Percentiles rank a stretch among this genome's conserved stretches.
Evolutionary conservation across 2,888 invertebrate genomes (phyloP).

Genomic region (Ceraclea dissimilis): DNA sequence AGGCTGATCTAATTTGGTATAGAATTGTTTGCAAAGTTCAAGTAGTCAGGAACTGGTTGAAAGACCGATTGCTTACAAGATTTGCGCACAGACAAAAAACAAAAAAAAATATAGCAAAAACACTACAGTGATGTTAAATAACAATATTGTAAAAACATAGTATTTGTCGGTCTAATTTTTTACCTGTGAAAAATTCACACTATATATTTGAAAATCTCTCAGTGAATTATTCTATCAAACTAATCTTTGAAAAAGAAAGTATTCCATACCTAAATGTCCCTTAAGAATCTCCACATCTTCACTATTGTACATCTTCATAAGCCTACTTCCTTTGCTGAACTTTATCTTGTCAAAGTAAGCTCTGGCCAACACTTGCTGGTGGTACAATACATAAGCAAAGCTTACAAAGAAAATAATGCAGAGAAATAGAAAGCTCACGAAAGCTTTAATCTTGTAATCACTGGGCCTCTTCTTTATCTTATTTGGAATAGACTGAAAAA

Average conservation of each 20-base stretch:
- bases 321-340: slow-evolving; percentile 70
- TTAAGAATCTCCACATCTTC: slow-evolving; percentile 64
- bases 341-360: slow-evolving; percentile 79
- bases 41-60: too few species aligned
- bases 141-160: too few species aligned
- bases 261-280: slow-evolving; percentile 52
- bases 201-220: neutral
- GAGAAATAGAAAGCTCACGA: slow-evolving; percentile 73
- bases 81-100: too few species aligned
- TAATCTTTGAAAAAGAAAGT: neutral
- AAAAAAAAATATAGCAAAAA: neutral
- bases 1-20: too few species aligned
- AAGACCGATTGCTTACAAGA: too few species aligned
- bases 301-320: slow-evolving; percentile 63
- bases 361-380: slow-evolving; percentile 71
- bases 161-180: too few species aligned
- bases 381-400: slow-evolving; percentile 76
- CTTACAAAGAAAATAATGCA: slow-evolving; percentile 75
- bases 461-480: slow-evolving; percentile 64
- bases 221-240: neutral
- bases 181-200: too few species aligned
- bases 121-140: neutral
- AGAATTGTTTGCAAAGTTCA: neutral
- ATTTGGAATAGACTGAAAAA: slow-evolving; percentile 63
- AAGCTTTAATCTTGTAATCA: slow-evolving; percentile 73